Evolutionary conservation across 2,797 vertebrate genomes (phyloP).

Genomic region (Pelodytes ibericus): DNA sequence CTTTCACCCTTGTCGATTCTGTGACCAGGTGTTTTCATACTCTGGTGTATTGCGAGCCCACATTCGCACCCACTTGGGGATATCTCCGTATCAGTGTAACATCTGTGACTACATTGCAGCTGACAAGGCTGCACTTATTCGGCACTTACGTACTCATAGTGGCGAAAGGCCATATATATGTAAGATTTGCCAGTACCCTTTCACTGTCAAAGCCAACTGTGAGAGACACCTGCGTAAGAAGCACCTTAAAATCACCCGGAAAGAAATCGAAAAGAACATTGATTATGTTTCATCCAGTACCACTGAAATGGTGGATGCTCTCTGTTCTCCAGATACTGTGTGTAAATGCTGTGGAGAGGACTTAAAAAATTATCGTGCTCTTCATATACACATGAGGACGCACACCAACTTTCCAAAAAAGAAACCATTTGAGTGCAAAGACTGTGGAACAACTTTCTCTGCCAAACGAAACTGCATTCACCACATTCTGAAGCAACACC

Average conservation of each 20-base stretch:
- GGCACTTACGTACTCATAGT: conserved; percentile 93
- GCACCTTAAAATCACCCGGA: conserved; percentile 91
- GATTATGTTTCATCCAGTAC: conserved; percentile 86
- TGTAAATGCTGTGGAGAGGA: conserved; percentile 91
- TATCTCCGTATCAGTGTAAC: conserved; percentile 93
- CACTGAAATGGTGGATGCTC: conserved; percentile 78
- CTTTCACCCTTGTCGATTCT: conserved; percentile 90
- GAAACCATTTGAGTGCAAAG: conserved; percentile 92
- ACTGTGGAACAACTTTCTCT: conserved; percentile 88
- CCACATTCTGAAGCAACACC: conserved; percentile 94
- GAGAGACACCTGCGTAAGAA: conserved; percentile 97
- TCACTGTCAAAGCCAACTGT: conserved; percentile 98
- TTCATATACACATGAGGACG: conserved; percentile 92
- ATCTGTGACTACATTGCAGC: conserved; percentile 95
- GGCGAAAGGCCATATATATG: conserved; percentile 95
- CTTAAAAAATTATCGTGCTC: conserved; percentile 87
- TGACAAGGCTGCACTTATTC: conserved; percentile 93
- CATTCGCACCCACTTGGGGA: conserved; percentile 91
- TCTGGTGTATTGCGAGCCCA: conserved; percentile 90
- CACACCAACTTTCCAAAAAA: conserved; percentile 89
- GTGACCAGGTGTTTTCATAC: conserved; percentile 90
- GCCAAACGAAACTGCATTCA: conserved; percentile 95
- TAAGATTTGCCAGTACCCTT: conserved; percentile 94
- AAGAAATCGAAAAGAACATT: conserved; percentile 97
- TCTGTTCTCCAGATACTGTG: conserved; percentile 78